A percentile compares a stretch with the other conserved stretches of the same genome.
Evolutionary conservation across 2,888 invertebrate species (phyloP).

Genomic region (Druceiella hillmani): DNA sequence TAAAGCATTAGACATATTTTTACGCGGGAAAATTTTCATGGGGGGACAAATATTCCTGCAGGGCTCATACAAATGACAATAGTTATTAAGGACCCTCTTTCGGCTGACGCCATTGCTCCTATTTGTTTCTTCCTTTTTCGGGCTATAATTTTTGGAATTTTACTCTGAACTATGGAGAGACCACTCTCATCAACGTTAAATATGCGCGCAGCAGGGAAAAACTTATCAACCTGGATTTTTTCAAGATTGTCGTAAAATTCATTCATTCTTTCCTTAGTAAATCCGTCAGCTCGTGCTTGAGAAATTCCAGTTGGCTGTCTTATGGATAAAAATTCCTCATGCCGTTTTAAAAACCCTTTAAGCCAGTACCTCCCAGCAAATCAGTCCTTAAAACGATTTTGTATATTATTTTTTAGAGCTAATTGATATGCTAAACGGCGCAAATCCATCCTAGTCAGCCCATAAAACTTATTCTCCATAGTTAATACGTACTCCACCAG

Average conservation of each 20-base stretch:
- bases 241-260: slow-evolving; percentile 19
- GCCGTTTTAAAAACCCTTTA: slow-evolving; percentile 16
- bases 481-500: no score
- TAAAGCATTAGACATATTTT: slow-evolving; percentile 14
- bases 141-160: slow-evolving; percentile 13
- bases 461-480: no score
- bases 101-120: slow-evolving; percentile 14
- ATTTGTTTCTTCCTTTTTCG: slow-evolving; percentile 16
- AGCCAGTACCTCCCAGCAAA: slow-evolving; percentile 20
- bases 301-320: slow-evolving; percentile 19
- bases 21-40: slow-evolving; percentile 14
- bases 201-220: slow-evolving; percentile 8
- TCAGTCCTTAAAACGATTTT: no score
- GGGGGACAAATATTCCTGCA: slow-evolving; percentile 13
- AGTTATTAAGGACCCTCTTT: slow-evolving; percentile 14
- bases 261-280: slow-evolving; percentile 19
- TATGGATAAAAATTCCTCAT: slow-evolving; percentile 14
- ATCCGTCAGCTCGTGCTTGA: slow-evolving; percentile 16
- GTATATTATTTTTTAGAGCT: slow-evolving; percentile 8
- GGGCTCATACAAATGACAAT: slow-evolving; percentile 13
- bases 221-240: no score
- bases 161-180: no score
- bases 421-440: background rate
- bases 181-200: slow-evolving; percentile 7
- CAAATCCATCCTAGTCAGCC: slow-evolving; percentile 3